These are phyloP conservation scores for Hippoglossus hippoglossus DNA, from an alignment of 2,797 vertebrate genomes.

Conservation along the genomic window DNA sequence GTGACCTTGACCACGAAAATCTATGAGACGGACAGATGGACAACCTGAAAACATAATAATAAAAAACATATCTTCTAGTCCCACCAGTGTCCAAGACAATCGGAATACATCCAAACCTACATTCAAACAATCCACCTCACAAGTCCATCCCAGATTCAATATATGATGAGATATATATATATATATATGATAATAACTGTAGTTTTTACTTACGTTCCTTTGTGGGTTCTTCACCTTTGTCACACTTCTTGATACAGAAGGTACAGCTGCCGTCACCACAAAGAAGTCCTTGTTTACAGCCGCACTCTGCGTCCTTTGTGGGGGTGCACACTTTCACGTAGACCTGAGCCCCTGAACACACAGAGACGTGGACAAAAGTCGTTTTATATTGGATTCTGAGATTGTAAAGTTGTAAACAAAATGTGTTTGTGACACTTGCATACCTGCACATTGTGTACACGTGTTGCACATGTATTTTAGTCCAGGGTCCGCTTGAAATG, in stretches of 20 bases:
- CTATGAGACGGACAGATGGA: no score
- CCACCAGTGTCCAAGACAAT: no score
- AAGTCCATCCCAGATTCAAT: no score
- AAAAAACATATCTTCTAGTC: no score
- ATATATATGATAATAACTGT: no score
- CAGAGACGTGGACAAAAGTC: background rate
- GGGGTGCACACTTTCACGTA: conserved; percentile 46
- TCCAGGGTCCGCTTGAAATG: background rate
- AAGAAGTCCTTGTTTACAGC: conserved; percentile 65
- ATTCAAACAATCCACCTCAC: no score
- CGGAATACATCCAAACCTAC: no score
- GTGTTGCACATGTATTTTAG: rapidly evolving
- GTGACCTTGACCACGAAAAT: no score
- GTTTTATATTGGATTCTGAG: background rate
- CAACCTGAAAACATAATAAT: no score
- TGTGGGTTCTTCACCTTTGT: conserved; percentile 72
- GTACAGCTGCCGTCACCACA: conserved; percentile 69
- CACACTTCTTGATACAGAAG: conserved; percentile 70
- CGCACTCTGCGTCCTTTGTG: conserved; percentile 72
- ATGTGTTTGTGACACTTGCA: background rate
- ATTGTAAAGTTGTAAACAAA: background rate
- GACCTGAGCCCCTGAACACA: conserved; percentile 59
- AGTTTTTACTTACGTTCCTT: conserved; percentile 56
- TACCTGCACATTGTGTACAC: conserved; percentile 81
- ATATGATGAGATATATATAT: no score